Evolutionary conservation across 2,113 vertebrate genomes (phyloP), one percentile per base, ranked within the genome.

Genomic region (Dunckerocampus dactyliophorus): DNA sequence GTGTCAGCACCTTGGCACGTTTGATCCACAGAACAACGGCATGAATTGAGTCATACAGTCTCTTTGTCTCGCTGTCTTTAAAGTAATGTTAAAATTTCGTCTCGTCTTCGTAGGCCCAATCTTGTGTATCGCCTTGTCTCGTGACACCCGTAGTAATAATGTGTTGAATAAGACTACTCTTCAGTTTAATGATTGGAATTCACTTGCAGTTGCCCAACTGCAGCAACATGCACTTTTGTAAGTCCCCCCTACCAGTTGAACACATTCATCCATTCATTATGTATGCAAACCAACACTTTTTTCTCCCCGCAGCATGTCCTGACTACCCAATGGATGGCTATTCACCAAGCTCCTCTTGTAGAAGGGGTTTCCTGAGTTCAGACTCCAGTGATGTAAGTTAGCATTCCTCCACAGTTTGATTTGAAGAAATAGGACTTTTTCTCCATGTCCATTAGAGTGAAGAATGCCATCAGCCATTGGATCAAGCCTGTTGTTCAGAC

Each of bases 311-410:
- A 79, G 87, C 85, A 83, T 72, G 73, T 82, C 85, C 54, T 24
- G 54, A 65, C 60, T 81, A 80, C 61, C 77, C 75, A 46, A 49
- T 77, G 51, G 71, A 71, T 61, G 78, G 74, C 52, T 69, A 9
- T 39, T 84, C 64, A 0, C 67, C 88, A 56, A 74, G 65, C 71
- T 91, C 80, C 67, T 89, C 87, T 67, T 88, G 86, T 49, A 72
- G 69, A 64, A 76, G 80, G 47, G 86, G 79, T 75, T 87, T 54
- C 73, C 67, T 82, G 51, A 92, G 76, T 77, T 89, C 85, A 59
- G 88, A 88, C 71, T 85, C 89, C n/a, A 82, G 83, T 54, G 88
- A 91, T 54, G 93, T 95, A 81, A 91, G 90, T 63, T 55, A 37
- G 8, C 39, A 24, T 21, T 12, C 45, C 47, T 50, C n/a, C 59